These are phyloP conservation scores for Papilio glaucus DNA, from an alignment of 1,140 invertebrate genomes.

Conservation along the genomic window DNA sequence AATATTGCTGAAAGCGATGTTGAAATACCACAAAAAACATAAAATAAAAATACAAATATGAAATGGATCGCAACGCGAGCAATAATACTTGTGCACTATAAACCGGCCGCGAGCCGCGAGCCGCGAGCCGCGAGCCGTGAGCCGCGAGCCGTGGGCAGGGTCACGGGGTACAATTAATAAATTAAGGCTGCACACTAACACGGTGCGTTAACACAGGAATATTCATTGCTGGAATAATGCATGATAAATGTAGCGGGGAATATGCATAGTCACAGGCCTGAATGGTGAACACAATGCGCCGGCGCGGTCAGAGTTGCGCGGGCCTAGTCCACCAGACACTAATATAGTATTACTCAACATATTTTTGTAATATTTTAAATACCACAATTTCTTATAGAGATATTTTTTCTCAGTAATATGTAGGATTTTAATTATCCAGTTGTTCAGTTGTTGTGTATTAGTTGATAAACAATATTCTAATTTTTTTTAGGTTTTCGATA, in stretches of 20 bases:
- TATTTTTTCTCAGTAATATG: too few species aligned
- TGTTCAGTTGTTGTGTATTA: too few species aligned
- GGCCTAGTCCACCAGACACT: neutral
- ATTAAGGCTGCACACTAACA: slow-evolving; percentile 42
- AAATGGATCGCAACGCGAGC: neutral
- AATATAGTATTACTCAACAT: neutral
- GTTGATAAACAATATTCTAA: too few species aligned
- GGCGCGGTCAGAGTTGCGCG: slow-evolving; percentile 12
- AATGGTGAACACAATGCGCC: slow-evolving; percentile 51
- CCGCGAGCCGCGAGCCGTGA: slow-evolving; percentile 28
- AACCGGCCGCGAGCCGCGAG: slow-evolving; percentile 37
- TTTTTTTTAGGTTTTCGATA: too few species aligned
- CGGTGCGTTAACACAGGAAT: slow-evolving; percentile 65
- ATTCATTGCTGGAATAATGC: slow-evolving; percentile 68
- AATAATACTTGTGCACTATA: too few species aligned
- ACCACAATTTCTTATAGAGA: neutral
- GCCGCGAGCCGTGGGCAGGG: slow-evolving; percentile 35
- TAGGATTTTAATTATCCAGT: too few species aligned
- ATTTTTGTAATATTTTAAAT: neutral
- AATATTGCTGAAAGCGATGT: too few species aligned
- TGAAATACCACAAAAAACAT: too few species aligned
- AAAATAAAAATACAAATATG: neutral
- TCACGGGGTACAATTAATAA: slow-evolving; percentile 50
- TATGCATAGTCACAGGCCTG: slow-evolving; percentile 66
- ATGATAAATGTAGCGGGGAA: slow-evolving; percentile 69